phyloP scores from a whole-genome alignment of 2,797 vertebrate genomes.

The Melanotaenia maccullochi region DNA sequence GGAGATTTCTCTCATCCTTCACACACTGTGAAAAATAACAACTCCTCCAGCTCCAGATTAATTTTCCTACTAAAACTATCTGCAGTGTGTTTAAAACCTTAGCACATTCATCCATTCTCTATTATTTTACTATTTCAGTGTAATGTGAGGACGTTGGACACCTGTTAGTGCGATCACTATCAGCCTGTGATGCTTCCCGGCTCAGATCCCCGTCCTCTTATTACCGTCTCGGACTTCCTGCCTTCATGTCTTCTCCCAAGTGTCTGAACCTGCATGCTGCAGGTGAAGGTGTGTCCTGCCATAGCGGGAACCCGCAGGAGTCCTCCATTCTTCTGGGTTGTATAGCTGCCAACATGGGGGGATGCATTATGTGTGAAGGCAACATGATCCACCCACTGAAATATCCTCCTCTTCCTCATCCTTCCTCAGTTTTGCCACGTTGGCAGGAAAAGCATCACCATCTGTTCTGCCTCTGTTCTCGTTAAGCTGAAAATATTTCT shows the following conservation, averaged over 20 bases:
- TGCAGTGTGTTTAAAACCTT: too few relatives aligned
- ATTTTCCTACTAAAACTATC: too few relatives aligned
- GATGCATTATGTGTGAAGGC: conserved; percentile 59
- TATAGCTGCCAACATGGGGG: conserved; percentile 53
- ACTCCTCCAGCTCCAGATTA: too few relatives aligned
- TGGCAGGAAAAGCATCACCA: conserved; percentile 41
- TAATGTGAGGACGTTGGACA: conserved; percentile 25
- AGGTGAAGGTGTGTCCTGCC: conserved; percentile 36
- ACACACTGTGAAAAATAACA: too few relatives aligned
- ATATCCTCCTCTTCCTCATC: conserved; percentile 38
- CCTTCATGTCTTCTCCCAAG: background rate
- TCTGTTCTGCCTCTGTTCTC: conserved; percentile 36
- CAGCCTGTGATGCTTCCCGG: background rate
- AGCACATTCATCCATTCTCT: too few relatives aligned
- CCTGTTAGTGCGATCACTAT: conserved; percentile 28
- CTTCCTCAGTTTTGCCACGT: conserved; percentile 53
- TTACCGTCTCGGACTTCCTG: background rate
- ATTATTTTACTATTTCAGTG: background rate
- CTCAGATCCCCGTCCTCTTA: background rate
- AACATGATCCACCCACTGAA: conserved; percentile 50
- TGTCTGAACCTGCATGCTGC: conserved; percentile 20
- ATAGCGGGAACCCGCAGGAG: conserved; percentile 33
- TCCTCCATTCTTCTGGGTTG: conserved; percentile 56
- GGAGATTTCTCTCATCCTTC: too few relatives aligned
- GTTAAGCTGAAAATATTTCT: conserved; percentile 24